Evolutionary conservation across 2,888 invertebrate genomes (phyloP).

Genomic region (Habroteleia sp.): DNA sequence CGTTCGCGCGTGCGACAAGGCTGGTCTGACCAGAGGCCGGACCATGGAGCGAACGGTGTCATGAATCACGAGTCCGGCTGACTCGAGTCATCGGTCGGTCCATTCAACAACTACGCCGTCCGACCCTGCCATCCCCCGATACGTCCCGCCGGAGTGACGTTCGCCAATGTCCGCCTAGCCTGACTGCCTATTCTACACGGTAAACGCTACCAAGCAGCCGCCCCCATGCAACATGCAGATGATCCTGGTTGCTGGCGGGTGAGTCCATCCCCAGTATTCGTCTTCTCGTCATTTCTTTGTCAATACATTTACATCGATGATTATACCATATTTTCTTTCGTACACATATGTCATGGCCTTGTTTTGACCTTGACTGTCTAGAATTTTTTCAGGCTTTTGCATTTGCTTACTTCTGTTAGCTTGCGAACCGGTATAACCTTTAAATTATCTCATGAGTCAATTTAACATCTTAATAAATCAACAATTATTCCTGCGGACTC

Average conservation of each 20-base stretch:
- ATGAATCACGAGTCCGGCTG: constrained; percentile 46
- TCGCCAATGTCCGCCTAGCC: constrained; percentile 24
- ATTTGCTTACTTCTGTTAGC: too few species aligned
- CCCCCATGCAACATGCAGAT: constrained; percentile 81
- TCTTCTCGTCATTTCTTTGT: constrained; percentile 48
- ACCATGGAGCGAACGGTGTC: constrained; percentile 16
- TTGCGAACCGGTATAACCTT: too few species aligned
- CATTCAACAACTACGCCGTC: constrained; percentile 57
- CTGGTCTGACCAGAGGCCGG: constrained; percentile 33
- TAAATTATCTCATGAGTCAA: too few species aligned
- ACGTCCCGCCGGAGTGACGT: constrained; percentile 15
- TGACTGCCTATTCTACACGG: constrained; percentile 20
- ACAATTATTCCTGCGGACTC: too few species aligned
- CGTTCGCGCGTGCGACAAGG: constrained; percentile 31
- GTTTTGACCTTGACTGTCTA: neutral
- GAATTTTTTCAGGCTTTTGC: too few species aligned
- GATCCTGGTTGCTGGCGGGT: constrained; percentile 82
- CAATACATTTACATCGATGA: too few species aligned
- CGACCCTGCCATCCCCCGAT: constrained; percentile 44
- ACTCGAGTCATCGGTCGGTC: constrained; percentile 50
- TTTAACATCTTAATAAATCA: too few species aligned
- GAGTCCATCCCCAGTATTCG: constrained; percentile 75
- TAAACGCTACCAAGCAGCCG: constrained; percentile 75
- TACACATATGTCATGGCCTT: too few species aligned
- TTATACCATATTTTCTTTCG: too few species aligned